A percentile compares a stretch with the other conserved stretches of the same genome.
These are phyloP conservation scores for Mamestra configurata DNA, from an alignment of 1,140 invertebrate species.

Conservation along the genomic window DNA sequence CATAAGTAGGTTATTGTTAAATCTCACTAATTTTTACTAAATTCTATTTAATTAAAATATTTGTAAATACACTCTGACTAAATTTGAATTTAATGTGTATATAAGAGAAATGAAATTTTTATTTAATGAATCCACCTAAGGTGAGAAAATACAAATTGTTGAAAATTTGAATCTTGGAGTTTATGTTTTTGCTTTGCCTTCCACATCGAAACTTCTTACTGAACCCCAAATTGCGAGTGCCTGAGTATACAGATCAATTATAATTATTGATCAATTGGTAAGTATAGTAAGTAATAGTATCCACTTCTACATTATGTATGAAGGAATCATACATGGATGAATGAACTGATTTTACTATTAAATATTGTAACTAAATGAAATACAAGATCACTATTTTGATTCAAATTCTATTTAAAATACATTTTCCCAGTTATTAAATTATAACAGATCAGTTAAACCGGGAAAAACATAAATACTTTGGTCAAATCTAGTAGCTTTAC, in stretches of 20 bases:
- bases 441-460: too few relatives aligned
- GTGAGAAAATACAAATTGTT: constrained; percentile 87
- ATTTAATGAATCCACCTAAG: constrained; percentile 87
- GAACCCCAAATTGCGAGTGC: background rate
- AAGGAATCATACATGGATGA: background rate
- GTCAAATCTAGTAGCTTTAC: background rate
- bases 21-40: constrained; percentile 88
- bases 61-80: constrained; percentile 87
- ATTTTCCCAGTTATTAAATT: too few relatives aligned
- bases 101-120: constrained; percentile 86
- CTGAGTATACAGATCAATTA: too few relatives aligned
- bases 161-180: constrained; percentile 78
- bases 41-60: constrained; percentile 88
- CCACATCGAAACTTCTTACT: background rate
- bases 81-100: constrained; percentile 88
- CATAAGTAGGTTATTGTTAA: constrained; percentile 86
- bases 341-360: background rate
- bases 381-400: background rate
- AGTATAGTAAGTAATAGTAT: background rate
- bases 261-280: constrained; percentile 1
- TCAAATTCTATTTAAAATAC: background rate
- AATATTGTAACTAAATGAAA: background rate
- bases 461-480: background rate
- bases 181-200: constrained; percentile 60
- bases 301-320: background rate